Evolutionary conservation across 2,113 vertebrate species (phyloP).

Genomic region (Tauraco erythrolophus): DNA sequence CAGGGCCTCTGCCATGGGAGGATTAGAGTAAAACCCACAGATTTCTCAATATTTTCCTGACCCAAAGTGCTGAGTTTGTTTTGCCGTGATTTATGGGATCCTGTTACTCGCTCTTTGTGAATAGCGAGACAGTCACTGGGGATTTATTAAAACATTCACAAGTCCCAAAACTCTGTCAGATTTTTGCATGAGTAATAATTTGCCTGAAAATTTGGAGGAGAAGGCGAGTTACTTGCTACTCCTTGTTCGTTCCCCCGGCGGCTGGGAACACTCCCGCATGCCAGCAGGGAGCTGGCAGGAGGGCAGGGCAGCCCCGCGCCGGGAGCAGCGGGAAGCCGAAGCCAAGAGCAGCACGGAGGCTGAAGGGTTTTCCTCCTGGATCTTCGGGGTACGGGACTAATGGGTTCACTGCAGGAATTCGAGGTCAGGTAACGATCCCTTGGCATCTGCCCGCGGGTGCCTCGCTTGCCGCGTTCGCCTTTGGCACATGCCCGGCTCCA

Average conservation of each 20-base stretch:
- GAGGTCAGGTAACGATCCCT: not conserved
- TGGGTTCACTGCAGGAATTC: not conserved
- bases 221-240: not conserved
- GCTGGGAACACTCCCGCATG: not conserved
- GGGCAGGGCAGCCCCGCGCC: not conserved
- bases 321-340: not conserved
- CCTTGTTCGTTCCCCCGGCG: not conserved
- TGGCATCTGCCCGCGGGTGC: not conserved
- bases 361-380: not conserved
- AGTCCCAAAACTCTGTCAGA: conserved; percentile 25
- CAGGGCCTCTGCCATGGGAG: conserved; percentile 31
- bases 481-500: not conserved
- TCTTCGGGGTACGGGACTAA: not conserved
- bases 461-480: rapidly evolving
- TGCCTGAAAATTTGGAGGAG: not conserved
- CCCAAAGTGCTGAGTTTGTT: conserved; percentile 61
- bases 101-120: conserved; percentile 34
- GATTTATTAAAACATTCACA: conserved; percentile 46
- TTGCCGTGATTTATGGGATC: conserved; percentile 57
- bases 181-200: conserved; percentile 35
- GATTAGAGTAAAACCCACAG: conserved; percentile 48
- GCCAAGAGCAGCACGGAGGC: not conserved
- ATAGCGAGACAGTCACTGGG: conserved; percentile 22
- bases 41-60: conserved; percentile 69
- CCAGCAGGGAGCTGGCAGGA: not conserved